phyloP scores from a whole-genome alignment of 2,888 invertebrate genomes.

The Tetropium fuscum region DNA sequence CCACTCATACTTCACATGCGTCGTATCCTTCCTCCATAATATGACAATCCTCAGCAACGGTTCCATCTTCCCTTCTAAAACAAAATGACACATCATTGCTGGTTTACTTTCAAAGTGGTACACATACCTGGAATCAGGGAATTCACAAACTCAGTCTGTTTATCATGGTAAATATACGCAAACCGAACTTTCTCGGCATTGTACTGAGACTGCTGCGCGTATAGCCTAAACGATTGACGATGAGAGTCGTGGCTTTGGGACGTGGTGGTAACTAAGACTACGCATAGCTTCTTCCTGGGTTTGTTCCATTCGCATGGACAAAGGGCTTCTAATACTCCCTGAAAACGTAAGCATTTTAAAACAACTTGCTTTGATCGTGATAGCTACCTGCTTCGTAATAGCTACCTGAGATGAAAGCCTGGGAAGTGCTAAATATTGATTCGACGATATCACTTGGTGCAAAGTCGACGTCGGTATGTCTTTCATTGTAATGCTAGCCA shows the following conservation, averaged over 20 bases:
- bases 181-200: slow-evolving; percentile 79
- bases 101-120: slow-evolving; percentile 9
- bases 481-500: slow-evolving; percentile 89
- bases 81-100: slow-evolving; percentile 21
- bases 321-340: slow-evolving; percentile 81
- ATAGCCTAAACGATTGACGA: slow-evolving; percentile 78
- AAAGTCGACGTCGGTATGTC: slow-evolving; percentile 91
- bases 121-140: slow-evolving; percentile 73
- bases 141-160: slow-evolving; percentile 85
- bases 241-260: slow-evolving; percentile 71
- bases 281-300: slow-evolving; percentile 79
- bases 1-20: slow-evolving; percentile 94
- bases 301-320: slow-evolving; percentile 92
- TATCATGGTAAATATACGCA: slow-evolving; percentile 89
- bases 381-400: too few relatives aligned
- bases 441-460: slow-evolving; percentile 88
- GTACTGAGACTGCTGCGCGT: slow-evolving; percentile 77
- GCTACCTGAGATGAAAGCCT: slow-evolving; percentile 90
- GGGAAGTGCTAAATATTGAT: slow-evolving; percentile 90
- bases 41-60: slow-evolving; percentile 85
- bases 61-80: slow-evolving; percentile 72
- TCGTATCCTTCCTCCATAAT: slow-evolving; percentile 89
- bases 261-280: slow-evolving; percentile 82
- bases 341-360: slow-evolving; percentile 32
- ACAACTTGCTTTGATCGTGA: too few relatives aligned